Evolutionary conservation across 2,113 vertebrate species (phyloP), one percentile per base, ranked within the genome.

Genomic region (Pseudorasbora parva): DNA sequence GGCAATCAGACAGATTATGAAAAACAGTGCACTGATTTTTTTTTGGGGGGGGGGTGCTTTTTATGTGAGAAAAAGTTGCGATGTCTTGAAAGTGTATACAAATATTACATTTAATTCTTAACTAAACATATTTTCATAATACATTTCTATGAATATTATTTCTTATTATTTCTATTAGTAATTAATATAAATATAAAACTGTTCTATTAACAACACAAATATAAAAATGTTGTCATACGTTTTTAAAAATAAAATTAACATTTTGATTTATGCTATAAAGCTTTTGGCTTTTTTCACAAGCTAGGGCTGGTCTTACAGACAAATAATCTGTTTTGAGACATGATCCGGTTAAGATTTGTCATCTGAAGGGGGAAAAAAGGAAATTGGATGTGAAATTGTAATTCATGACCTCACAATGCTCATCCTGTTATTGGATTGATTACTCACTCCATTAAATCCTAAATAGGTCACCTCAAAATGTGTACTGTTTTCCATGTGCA

Each of bases 401-500:
- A 66, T 33, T 66, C 25, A 30, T 45, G 51, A 66, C 10, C 41
- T 37, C 51, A 71, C 59, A 76, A 84, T 86, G 12, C 51, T 62
- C 21, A 71, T 51, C 68, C 30, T 81, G 72, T 77, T 76, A 68
- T 51, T 72, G 41, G 41, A 75, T 80, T 37, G 45, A 80, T 81
- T 30, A 83, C 19, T 80, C 47, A 80, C 68, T 74, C 45, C 57
- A 66, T 57, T 25, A 68, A 83, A 86, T 57, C 25, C 74, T 47
- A 79, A 86, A 74, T 74, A 83, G 66, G 66, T 73, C 74, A 79
- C 30, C 74, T 66, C 51, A 33, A 72, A 45, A 45, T 81, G 82
- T 59, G 10, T 57, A 25, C 3, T 60, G 57, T 81, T 68, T 76
- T 76, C 78, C 49, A 81, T 66, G 54, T 74, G 75, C 57, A 56